Conservation (phyloP, 2,888 invertebrate genomes). For the Tachina lurida region DNA sequence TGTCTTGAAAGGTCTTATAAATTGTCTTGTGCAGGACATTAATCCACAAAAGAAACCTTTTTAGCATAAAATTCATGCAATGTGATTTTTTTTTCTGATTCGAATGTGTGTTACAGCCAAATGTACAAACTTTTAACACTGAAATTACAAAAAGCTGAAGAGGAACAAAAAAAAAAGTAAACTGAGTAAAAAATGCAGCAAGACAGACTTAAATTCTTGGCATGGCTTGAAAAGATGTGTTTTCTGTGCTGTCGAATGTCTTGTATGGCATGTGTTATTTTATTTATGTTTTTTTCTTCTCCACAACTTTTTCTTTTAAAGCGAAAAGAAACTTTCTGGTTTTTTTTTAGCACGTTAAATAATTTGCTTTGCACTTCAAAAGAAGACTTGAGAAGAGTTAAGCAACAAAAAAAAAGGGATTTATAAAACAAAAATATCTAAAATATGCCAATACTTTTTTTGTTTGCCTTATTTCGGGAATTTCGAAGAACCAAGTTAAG, state of each 20-base stretch:
- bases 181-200: constrained; percentile 29
- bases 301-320: constrained; percentile 16
- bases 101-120: not conserved
- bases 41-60: no score
- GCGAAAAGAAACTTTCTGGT: constrained; percentile 53
- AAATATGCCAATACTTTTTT: constrained; percentile 67
- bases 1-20: no score
- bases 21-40: no score
- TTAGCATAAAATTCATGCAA: constrained; percentile 55
- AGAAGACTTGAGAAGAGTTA: constrained; percentile 10
- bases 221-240: constrained; percentile 68
- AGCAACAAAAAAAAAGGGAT: constrained; percentile 14
- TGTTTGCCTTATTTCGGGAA: constrained; percentile 36
- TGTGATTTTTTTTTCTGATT: not conserved
- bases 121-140: constrained; percentile 9
- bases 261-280: constrained; percentile 72
- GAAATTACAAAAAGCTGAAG: not conserved
- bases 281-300: not conserved
- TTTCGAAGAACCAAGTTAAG: constrained; percentile 56
- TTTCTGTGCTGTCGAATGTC: constrained; percentile 66
- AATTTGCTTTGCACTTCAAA: constrained; percentile 70
- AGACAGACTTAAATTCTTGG: constrained; percentile 62
- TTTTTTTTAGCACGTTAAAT: constrained; percentile 70
- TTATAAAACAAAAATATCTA: constrained; percentile 51
- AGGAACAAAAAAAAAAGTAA: constrained; percentile 16